Evolutionary conservation across 2,113 vertebrate genomes (phyloP).

Genomic region (Turdus rufiventris): DNA sequence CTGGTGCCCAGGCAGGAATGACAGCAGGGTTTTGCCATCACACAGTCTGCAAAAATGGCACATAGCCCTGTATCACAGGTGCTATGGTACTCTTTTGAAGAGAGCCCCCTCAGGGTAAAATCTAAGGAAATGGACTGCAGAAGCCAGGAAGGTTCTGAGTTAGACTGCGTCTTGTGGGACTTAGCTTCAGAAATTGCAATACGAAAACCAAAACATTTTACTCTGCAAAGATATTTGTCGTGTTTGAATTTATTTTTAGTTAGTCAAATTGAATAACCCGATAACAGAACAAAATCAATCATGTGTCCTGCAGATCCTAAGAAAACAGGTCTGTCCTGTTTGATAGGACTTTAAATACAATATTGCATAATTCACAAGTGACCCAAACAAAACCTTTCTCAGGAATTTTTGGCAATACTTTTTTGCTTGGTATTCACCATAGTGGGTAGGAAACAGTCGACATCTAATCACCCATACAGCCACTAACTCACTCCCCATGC

Average conservation of each 20-base stretch:
- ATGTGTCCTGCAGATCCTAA: background rate
- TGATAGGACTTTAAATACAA: background rate
- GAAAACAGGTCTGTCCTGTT: background rate
- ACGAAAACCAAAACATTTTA: background rate
- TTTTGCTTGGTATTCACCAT: background rate
- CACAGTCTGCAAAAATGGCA: background rate
- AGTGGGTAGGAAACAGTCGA: background rate
- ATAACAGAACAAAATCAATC: background rate
- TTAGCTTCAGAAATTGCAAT: background rate
- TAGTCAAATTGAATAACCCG: background rate
- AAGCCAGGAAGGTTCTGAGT: background rate
- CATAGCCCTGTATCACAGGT: rapidly evolving
- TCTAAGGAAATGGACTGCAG: background rate
- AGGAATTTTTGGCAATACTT: background rate
- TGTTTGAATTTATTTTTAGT: background rate
- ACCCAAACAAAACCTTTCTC: background rate
- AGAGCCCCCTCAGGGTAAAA: background rate
- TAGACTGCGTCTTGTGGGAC: background rate
- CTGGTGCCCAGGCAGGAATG: background rate
- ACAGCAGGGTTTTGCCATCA: background rate
- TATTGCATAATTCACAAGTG: background rate
- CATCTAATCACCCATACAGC: background rate
- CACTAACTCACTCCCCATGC: background rate
- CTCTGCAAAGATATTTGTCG: background rate
- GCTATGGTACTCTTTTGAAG: background rate